Percentiles rank a stretch among this genome's conserved stretches.
phyloP scores from a whole-genome alignment of 92 coral and sea anemone genomes.

The Desmophyllum pertusum region DNA sequence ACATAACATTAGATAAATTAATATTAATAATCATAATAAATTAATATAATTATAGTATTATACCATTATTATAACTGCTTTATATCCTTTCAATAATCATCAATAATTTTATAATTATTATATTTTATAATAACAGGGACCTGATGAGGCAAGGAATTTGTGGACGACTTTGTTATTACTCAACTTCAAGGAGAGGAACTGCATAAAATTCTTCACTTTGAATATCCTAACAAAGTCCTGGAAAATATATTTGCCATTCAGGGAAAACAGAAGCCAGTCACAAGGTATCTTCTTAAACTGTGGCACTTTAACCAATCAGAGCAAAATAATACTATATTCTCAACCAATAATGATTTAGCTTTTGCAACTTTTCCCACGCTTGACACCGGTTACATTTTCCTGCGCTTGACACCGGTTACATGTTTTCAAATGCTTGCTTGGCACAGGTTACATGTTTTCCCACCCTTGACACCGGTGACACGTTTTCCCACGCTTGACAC shows the following conservation, averaged over 20 bases:
- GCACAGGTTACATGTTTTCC: background rate
- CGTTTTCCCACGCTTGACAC: background rate
- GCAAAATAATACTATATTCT: too few species aligned
- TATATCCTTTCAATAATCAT: too few species aligned
- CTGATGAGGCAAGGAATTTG: conserved; percentile 78
- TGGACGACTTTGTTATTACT: conserved; percentile 82
- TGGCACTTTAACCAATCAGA: background rate
- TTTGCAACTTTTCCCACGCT: background rate
- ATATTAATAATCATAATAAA: too few species aligned
- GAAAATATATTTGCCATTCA: conserved; percentile 59
- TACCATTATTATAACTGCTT: too few species aligned
- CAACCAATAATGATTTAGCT: background rate
- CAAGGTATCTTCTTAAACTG: conserved; percentile 9
- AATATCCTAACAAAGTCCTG: conserved; percentile 72
- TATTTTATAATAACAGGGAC: conserved; percentile 73
- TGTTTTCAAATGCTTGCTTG: too few species aligned
- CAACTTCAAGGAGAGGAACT: conserved; percentile 85
- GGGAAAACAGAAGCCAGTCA: conserved; percentile 79
- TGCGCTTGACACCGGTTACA: background rate
- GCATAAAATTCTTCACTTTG: conserved; percentile 65
- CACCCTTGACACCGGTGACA: background rate
- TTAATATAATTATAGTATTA: too few species aligned
- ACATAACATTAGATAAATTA: too few species aligned
- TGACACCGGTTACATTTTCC: background rate
- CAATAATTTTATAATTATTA: background rate